These are phyloP conservation scores for Antheraea mylitta DNA, from an alignment of 1,140 invertebrate species.

Conservation along the genomic window DNA sequence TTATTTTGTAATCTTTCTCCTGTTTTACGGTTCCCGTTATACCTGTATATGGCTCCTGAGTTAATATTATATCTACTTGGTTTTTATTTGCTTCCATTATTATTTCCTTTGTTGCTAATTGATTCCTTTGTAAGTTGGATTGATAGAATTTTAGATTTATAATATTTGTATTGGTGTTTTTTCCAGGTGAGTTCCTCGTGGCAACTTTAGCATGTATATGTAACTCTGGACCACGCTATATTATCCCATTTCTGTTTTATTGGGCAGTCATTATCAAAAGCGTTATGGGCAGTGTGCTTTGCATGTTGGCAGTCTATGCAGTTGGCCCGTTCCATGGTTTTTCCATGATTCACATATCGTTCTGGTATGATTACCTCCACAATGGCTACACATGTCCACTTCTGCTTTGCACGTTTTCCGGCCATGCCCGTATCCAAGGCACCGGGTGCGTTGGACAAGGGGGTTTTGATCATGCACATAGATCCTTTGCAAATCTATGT, in stretches of 20 bases:
- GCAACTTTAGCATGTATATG: constrained; percentile 24
- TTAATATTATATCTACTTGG: not conserved
- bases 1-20: not conserved
- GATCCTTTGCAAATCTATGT: constrained; percentile 9
- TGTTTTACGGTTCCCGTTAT: not conserved
- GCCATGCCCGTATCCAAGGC: constrained; percentile 20
- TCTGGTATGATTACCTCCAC: constrained; percentile 11
- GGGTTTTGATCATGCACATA: constrained; percentile 9
- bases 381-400: constrained; percentile 19
- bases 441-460: constrained; percentile 19
- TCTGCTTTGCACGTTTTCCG: constrained; percentile 13
- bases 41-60: constrained; percentile 9
- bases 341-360: not conserved
- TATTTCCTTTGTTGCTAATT: constrained; percentile 14
- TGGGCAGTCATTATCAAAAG: constrained; percentile 14
- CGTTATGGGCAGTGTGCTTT: constrained; percentile 9
- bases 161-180: too few relatives aligned
- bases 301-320: constrained; percentile 15
- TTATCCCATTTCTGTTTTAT: constrained; percentile 16
- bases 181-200: not conserved
- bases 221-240: constrained; percentile 14
- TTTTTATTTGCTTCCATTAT: not conserved
- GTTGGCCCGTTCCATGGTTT: not conserved
- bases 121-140: constrained; percentile 10
- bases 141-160: not conserved